Evolutionary conservation across 2,797 vertebrate species (phyloP).

Genomic region (Gymnothorax javanicus): DNA sequence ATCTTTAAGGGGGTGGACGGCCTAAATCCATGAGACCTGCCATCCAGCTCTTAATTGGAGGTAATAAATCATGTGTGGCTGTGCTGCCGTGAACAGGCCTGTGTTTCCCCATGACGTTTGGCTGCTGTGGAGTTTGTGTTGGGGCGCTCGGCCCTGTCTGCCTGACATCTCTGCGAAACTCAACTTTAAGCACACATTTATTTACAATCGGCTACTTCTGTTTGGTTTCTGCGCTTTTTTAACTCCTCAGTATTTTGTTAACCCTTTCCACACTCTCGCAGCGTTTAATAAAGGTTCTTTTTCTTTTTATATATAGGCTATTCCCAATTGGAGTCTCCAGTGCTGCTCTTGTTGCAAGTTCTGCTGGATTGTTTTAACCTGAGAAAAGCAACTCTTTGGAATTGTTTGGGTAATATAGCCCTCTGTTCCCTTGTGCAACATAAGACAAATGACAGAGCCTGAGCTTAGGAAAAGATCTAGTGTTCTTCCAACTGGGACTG

Average conservation of each 20-base stretch:
- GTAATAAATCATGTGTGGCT: slow-evolving; percentile 76
- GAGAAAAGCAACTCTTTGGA: background rate
- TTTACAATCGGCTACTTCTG: slow-evolving; percentile 29
- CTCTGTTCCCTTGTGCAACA: background rate
- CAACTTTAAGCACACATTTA: slow-evolving; percentile 29
- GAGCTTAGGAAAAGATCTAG: background rate
- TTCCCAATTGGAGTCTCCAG: background rate
- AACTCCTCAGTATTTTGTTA: background rate
- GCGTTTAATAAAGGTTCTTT: background rate
- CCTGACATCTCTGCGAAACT: slow-evolving; percentile 9
- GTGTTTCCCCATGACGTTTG: slow-evolving; percentile 66
- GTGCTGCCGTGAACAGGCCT: slow-evolving; percentile 67
- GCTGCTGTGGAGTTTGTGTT: slow-evolving; percentile 45
- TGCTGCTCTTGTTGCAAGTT: background rate
- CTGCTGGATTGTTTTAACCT: background rate
- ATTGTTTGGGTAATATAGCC: background rate
- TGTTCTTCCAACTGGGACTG: background rate
- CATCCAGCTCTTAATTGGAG: slow-evolving; percentile 73
- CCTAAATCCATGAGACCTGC: slow-evolving; percentile 70
- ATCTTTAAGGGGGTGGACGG: slow-evolving; percentile 61
- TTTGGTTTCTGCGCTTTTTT: slow-evolving; percentile 19
- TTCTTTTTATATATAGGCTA: background rate
- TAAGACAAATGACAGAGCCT: background rate
- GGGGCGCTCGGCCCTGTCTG: background rate
- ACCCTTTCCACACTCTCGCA: background rate